These are phyloP conservation scores for Ephialtes manifestator DNA, from an alignment of 2,888 invertebrate species.

Conservation along the genomic window DNA sequence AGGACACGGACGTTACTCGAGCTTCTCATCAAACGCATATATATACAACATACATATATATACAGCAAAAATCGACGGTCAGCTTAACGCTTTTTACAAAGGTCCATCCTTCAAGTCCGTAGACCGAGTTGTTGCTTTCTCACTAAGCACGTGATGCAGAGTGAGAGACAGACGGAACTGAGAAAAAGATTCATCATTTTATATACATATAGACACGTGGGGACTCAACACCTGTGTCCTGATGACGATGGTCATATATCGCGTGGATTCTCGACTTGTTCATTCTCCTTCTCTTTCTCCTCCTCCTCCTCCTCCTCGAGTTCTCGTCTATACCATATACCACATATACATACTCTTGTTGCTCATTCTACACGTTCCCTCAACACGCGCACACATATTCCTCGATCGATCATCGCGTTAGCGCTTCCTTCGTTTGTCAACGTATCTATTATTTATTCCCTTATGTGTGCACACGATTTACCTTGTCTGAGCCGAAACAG, in stretches of 20 bases:
- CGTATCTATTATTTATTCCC: constrained; percentile 73
- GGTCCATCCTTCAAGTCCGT: constrained; percentile 2
- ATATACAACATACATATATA: not conserved
- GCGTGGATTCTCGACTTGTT: constrained; percentile 70
- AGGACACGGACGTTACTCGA: constrained; percentile 4
- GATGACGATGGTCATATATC: constrained; percentile 26
- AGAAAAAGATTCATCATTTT: constrained; percentile 56
- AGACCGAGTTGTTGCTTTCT: constrained; percentile 8
- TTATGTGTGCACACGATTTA: constrained; percentile 22
- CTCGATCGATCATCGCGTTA: constrained; percentile 72
- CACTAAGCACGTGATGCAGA: constrained; percentile 14
- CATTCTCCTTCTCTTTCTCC: constrained; percentile 18
- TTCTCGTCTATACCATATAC: constrained; percentile 14
- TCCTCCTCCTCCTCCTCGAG: not conserved
- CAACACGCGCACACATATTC: constrained; percentile 65
- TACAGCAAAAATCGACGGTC: constrained; percentile 4
- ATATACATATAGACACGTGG: constrained; percentile 26
- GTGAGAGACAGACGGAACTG: constrained; percentile 17
- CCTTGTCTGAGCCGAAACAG: not conserved
- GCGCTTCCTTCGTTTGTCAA: constrained; percentile 72
- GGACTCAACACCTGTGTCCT: constrained; percentile 35
- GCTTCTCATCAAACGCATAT: not conserved
- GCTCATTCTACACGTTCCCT: not conserved
- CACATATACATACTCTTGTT: not conserved
- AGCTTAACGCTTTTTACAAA: constrained; percentile 12